These are phyloP conservation scores for Camponotus floridanus DNA, from an alignment of 1,140 invertebrate genomes.

Conservation along the genomic window DNA sequence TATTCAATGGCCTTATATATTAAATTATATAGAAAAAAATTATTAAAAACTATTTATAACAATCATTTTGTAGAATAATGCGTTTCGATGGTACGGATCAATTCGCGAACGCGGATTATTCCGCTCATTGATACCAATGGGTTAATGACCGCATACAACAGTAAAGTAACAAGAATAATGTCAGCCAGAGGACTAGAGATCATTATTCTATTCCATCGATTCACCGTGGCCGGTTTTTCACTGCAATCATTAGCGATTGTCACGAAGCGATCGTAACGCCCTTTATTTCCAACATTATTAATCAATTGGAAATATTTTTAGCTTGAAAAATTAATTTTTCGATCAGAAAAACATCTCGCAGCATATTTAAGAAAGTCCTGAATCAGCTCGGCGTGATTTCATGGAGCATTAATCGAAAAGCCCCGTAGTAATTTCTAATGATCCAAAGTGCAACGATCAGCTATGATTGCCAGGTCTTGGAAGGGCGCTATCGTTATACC, in stretches of 20 bases:
- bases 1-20: not conserved
- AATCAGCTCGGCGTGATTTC: not conserved
- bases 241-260: conserved; percentile 16
- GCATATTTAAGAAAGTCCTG: not conserved
- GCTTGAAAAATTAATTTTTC: not conserved
- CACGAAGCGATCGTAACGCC: not conserved
- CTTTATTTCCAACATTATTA: not conserved
- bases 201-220: conserved; percentile 39
- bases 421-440: not conserved
- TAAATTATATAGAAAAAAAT: not conserved
- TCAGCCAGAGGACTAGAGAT: conserved; percentile 15
- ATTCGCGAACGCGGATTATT: conserved; percentile 50
- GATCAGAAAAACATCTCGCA: not conserved
- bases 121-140: conserved; percentile 47
- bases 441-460: conserved; percentile 16
- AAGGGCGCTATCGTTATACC: conserved; percentile 17
- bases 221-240: conserved; percentile 16
- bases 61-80: not conserved
- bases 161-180: conserved; percentile 36
- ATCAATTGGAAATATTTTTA: conserved; percentile 2
- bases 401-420: not conserved
- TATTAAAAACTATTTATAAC: conserved; percentile 1
- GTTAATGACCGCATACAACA: conserved; percentile 50
- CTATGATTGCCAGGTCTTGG: conserved; percentile 1
- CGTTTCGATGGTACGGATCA: conserved; percentile 1